Base-by-base conservation (phyloP, 1,140 invertebrate species). In the Diachasma alloeum region DNA sequence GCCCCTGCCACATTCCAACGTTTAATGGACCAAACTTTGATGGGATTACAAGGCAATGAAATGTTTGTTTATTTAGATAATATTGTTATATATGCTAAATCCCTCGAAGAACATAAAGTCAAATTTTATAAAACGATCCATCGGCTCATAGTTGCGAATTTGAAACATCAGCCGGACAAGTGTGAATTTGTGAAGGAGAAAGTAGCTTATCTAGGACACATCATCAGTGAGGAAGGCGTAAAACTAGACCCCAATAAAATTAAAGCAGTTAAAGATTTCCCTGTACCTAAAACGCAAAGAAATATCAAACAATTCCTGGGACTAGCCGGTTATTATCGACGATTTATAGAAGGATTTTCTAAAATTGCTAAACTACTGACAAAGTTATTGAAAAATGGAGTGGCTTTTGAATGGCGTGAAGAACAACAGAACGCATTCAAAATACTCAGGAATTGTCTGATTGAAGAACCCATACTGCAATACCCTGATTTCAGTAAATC, bases 301-400 rank as follows among this genome's bases (percentile, higher is more conserved):
- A 73, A 73, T 31, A 73, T 73, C 11, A 0, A 46, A 4, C 72
- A 73, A 44, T 74, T 73, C 17, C 36, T 73, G 2, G 72, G 72
- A 4, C 17, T 73, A 4, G 48, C 13, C 6, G 68, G 42, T 2
- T 71, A 44, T 44, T 71, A 71, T 71, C 36, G 68, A 10, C n/a
- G 42, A 17, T 73, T 73, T 37, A 74, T 74, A 15, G 19, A 66
- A 8, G 26, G 44, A 39, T 74, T 66, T 44, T 66, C 53, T 8
- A 11, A 15, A 22, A 66, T 10, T 24, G 46, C 72, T 4, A 19
- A 44, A 42, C 26, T 36, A 0, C 13, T 73, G 0, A 59, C 71
- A 19, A 24, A 42, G 24, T n/a, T 67, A 0, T 4, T 63, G n/a
- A 74, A 63, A n/a, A 74, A 74, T 10, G 37, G 9, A 15, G 31